Evolutionary conservation across 2,888 invertebrate species (phyloP), one percentile per base, ranked within the genome.

Genomic region (Ypsolopha scabrella): DNA sequence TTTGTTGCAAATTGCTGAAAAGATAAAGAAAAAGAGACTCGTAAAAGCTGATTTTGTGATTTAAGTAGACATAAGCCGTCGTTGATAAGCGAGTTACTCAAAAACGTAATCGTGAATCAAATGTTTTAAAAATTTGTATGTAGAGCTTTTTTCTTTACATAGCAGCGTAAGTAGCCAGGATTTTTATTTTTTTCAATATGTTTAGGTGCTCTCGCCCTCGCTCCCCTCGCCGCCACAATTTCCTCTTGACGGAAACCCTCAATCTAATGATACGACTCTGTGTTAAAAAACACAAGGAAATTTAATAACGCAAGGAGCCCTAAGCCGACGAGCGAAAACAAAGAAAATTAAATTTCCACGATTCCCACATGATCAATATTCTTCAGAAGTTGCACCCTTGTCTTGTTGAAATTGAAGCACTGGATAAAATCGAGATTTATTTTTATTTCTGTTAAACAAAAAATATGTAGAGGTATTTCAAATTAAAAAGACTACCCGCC

Each of bases 221-320:
- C 81, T 80, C 81, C 79, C 75, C 62, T 71, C 69, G 71, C 53
- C 52, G 52, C 81, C 83, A 80, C 85, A 85, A 85, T 83, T 86
- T 85, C 83, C 83, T 86, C 81, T 82, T 82, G 83, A 83, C 83
- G 83, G 86, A 82, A 86, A 73, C 85, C 83, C 86, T 85, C 86
- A 83, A 86, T 87, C 86, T 86, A 87, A 87, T 86, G 87, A 86
- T 87, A 87, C 82, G 81, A 80, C 81, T 81, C 82, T 59, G 58
- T 80, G 86, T 86, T 87, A 86, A 87, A 87, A 87, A 87, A 86
- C 85, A 86, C 85, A 83, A 83, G 86, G 82, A 87, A 86, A 87
- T 87, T 87, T 87, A 87, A 87, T 87, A 87, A 86, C 83, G 80
- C 72, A 51, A 70, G 73, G 71, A 72, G 72, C 74, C 69, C 67